Conservation (phyloP, 1,140 invertebrate genomes). For the Parapsyche elsis region DNA sequence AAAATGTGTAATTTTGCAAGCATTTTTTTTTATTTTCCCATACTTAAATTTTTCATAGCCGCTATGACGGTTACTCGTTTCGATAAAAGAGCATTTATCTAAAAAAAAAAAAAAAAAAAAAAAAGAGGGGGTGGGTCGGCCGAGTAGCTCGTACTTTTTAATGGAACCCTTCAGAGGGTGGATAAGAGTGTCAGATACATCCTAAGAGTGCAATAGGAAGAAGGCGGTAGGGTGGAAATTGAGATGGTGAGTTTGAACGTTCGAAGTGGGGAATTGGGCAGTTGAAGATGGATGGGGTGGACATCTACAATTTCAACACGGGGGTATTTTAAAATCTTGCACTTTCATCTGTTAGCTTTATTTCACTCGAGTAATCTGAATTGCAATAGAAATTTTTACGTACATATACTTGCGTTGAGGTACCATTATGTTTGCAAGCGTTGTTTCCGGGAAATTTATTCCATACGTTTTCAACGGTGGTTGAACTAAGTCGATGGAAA, state of each 20-base stretch:
- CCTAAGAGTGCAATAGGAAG: slow-evolving; percentile 45
- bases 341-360: no score
- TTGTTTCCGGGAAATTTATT: slow-evolving; percentile 34
- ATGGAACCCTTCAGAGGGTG: slow-evolving; percentile 52
- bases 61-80: slow-evolving; percentile 48
- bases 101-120: slow-evolving; percentile 22
- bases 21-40: neutral
- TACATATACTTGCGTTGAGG: neutral
- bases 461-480: neutral
- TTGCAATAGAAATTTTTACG: neutral
- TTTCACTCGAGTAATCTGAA: slow-evolving; percentile 12
- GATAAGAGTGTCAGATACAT: slow-evolving; percentile 53
- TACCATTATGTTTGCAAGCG: slow-evolving; percentile 29
- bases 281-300: slow-evolving; percentile 49
- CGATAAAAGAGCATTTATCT: slow-evolving; percentile 52
- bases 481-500: slow-evolving; percentile 40
- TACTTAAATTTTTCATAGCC: slow-evolving; percentile 12
- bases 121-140: slow-evolving; percentile 29
- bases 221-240: slow-evolving; percentile 37
- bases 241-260: slow-evolving; percentile 25
- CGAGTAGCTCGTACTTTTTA: slow-evolving; percentile 50
- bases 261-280: slow-evolving; percentile 31
- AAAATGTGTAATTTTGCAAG: neutral
- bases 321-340: neutral
- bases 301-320: neutral